Base-by-base conservation (phyloP, 2,888 invertebrate species). In the Pycnomerus fuliginosus region DNA sequence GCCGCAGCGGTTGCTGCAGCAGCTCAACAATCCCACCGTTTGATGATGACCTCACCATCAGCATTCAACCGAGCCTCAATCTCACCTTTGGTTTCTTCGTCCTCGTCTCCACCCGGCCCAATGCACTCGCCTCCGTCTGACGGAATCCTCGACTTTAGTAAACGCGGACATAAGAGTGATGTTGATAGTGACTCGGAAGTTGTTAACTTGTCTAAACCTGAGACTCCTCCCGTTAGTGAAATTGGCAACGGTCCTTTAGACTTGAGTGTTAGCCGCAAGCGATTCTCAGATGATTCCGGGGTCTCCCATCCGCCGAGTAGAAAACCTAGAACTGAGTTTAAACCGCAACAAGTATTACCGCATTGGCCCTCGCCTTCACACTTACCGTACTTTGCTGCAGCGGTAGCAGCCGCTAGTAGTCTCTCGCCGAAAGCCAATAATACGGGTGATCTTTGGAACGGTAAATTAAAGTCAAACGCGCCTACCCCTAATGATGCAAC, bases 61-160 rank as follows among this genome's bases (percentile, higher is more conserved):
- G 62, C 66, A 16, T 71, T 64, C 54, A 60, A 60, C 16, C 70
- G 78, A 25, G 74, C 77, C n/a, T 73, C 78, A 3, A 75, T 77
- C 57, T 87, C 89, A 48, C 87, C 88, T 17, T 74, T 87, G 14
- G 78, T 83, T 3, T 79, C 87, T 16, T 87, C 88, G 35, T 82
- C 82, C 20, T 76, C 83, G n/a, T 80, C 80, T 14, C 79, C 80
- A 4, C 7, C 71, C 75, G 69, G 80, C 10, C 70, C 76, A 1
- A 68, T 81, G 41, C 79, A 80, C 23, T 80, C 85, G 43, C 78
- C 77, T 1, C 79, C 60, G 10, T 75, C 76, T 24, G 80, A 82
- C 17, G 79, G 80, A 1, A 85, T 85, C 20, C 73, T 92, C 39
- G 89, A 92, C 72, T 92, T 90, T 63, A 91, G 91, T 70, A 87